Evolutionary conservation across 2,797 vertebrate genomes (phyloP), one percentile per base, ranked within the genome.

Genomic region (Miopithecus talapoin): DNA sequence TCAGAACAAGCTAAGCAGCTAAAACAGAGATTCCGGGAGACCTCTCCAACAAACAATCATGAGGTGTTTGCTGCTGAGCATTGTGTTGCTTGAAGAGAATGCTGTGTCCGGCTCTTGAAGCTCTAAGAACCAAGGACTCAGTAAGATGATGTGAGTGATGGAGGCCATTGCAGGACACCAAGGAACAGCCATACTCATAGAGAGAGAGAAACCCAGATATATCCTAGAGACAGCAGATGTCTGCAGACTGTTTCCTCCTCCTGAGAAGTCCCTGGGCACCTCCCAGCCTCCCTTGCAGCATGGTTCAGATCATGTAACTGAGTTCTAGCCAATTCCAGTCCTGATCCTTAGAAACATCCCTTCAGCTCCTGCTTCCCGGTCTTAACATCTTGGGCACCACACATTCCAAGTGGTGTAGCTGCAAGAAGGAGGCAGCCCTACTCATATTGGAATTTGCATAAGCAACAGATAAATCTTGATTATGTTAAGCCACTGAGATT

Each of bases 21-120:
- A 33, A 57, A 53, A 55, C 36, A 30, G 76, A 50, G 19, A 50
- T 5, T 14, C 36, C 0, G 1, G 24, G 24, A 12, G 41, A 36
- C 5, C n/a, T 9, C 10, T 1, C 19, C 13, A 1, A 80, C 41
- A 57, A 81, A 39, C 36, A 57, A 33, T 22, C 0, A 4, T 5
- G 6, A 64, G 16, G 43, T 36, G 28, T 17, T 21, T n/a, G 19
- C 8, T 24, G 12, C 9, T 17, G 12, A 85, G 61, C 11, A 36
- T 33, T 7, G n/a, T n/a, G 11, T 4, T 14, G 3, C 89, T 70
- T 0, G 0, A 24, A 28, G 59, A 28, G 17, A 87, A 10, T 8
- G n/a, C 1, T 30, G 24, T 33, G 39, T 30, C 33, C 1, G 1
- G 1, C 5, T 41, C 41, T 93, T 57, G 28, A 14, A 46, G 16